A percentile compares a stretch with the other conserved stretches of the same genome.
These are phyloP conservation scores for Morone chrysops DNA, from an alignment of 2,113 vertebrate genomes.

Conservation along the genomic window DNA sequence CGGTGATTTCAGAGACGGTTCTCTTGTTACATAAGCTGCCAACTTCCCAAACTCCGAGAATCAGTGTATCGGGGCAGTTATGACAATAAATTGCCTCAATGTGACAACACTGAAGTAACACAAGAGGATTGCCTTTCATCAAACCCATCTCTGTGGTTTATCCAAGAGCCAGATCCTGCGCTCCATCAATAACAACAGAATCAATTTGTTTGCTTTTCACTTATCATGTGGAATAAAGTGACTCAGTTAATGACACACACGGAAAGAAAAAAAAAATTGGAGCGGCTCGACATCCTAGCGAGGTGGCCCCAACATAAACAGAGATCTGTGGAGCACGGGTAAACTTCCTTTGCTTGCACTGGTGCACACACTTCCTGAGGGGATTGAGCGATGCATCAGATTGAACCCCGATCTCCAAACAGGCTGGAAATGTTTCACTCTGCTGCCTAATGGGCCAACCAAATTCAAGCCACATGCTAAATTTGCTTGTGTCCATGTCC, in stretches of 20 bases:
- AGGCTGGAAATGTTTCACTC: slow-evolving; percentile 50
- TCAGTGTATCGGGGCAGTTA: slow-evolving; percentile 19
- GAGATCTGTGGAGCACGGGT: slow-evolving; percentile 69
- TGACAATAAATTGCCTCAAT: slow-evolving; percentile 6
- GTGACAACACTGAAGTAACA: slow-evolving; percentile 18
- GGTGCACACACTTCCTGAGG: slow-evolving; percentile 78
- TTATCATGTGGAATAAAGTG: slow-evolving; percentile 76
- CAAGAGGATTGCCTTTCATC: slow-evolving; percentile 15
- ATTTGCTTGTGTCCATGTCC: background rate
- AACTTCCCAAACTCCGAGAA: slow-evolving; percentile 15
- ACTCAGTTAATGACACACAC: slow-evolving; percentile 64
- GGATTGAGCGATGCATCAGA: slow-evolving; percentile 60
- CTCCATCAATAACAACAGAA: slow-evolving; percentile 57
- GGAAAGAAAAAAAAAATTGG: slow-evolving; percentile 28
- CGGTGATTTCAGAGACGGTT: background rate
- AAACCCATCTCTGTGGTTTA: slow-evolving; percentile 24
- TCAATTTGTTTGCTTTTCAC: slow-evolving; percentile 73
- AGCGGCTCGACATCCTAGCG: slow-evolving; percentile 43
- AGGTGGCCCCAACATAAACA: slow-evolving; percentile 80
- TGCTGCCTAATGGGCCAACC: slow-evolving; percentile 10
- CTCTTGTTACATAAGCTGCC: background rate
- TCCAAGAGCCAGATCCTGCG: slow-evolving; percentile 62
- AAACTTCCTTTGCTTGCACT: slow-evolving; percentile 78
- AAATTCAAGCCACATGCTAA: slow-evolving; percentile 69
- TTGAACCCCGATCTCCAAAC: slow-evolving; percentile 34